Percentiles rank a stretch among this genome's conserved stretches.
Conservation (phyloP, 2,888 invertebrate species). For the Nematopogon swammerdamellus region DNA sequence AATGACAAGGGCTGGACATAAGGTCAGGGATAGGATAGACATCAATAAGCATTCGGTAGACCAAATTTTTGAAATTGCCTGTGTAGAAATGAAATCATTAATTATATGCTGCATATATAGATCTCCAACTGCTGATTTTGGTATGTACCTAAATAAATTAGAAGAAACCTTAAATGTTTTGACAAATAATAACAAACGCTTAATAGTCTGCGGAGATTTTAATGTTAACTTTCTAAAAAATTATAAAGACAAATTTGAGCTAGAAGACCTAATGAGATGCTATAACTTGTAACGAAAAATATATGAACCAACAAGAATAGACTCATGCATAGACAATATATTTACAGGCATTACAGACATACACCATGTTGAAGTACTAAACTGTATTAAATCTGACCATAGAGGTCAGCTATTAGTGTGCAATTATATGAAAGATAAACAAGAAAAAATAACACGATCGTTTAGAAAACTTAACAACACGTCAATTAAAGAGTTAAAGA, state of each 20-base stretch:
- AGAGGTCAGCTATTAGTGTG: too few relatives aligned
- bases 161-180: background rate
- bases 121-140: background rate
- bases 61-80: constrained; percentile 1
- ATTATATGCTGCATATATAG: background rate
- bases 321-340: background rate
- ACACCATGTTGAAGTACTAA: too few relatives aligned
- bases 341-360: background rate
- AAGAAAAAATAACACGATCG: too few relatives aligned
- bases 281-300: too few relatives aligned
- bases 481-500: too few relatives aligned
- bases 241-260: too few relatives aligned
- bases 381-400: too few relatives aligned
- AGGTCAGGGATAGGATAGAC: constrained; percentile 1
- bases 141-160: background rate
- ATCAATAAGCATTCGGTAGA: background rate
- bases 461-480: too few relatives aligned
- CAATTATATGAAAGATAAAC: too few relatives aligned
- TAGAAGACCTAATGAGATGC: too few relatives aligned
- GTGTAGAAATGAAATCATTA: background rate
- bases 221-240: background rate
- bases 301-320: background rate
- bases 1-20: background rate
- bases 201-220: constrained; percentile 2
- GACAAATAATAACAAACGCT: background rate